Base-by-base conservation (phyloP, 2,113 vertebrate genomes). In the Calypte anna region DNA sequence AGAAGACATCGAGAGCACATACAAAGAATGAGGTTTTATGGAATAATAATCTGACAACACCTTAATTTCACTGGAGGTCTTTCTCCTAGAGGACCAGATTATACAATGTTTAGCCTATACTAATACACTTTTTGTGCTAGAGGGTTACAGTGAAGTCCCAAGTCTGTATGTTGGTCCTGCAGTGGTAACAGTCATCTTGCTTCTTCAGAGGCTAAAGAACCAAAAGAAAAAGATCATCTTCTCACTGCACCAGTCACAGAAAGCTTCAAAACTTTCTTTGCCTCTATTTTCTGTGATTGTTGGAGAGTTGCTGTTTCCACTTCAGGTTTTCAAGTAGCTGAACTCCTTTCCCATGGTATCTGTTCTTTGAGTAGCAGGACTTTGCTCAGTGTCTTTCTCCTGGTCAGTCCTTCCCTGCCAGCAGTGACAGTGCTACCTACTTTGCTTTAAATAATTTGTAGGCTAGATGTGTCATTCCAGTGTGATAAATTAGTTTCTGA, bases 351-450 rank as follows among this genome's bases (percentile, higher is more conserved):
- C 57, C 5, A 11, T 40, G 24, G 14, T 48, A 33, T 36, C 12
- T 51, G 18, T 38, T 83, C 27, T 79, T 24, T 33, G 16, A 75
- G 40, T 33, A 75, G 30, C 13, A 78, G 18, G 46, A 53, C 14
- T 80, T 62, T 38, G 11, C 24, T 76, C 31, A 27, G 7, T 36
- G 31, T 28, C 31, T 70, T 64, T 91, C 23, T 33, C 21, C 33
- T 55, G 13, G 7, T 67, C 28, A 84, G 31, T 40, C 63, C 22
- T 90, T 80, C 38, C n/a, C 44, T 74, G 20, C 7, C 58, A 57
- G 16, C 0, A 2, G 27, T 0, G 3, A 77, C 6, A 30, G 16
- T 20, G 18, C 7, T 61, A 17, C 28, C 33, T 69, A 44, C 38
- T 46, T 92, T 2, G 3, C 20, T 66, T 61, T 51, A 15, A 55